These are phyloP conservation scores for Zingel zingel DNA, from an alignment of 2,113 vertebrate species.

Conservation along the genomic window DNA sequence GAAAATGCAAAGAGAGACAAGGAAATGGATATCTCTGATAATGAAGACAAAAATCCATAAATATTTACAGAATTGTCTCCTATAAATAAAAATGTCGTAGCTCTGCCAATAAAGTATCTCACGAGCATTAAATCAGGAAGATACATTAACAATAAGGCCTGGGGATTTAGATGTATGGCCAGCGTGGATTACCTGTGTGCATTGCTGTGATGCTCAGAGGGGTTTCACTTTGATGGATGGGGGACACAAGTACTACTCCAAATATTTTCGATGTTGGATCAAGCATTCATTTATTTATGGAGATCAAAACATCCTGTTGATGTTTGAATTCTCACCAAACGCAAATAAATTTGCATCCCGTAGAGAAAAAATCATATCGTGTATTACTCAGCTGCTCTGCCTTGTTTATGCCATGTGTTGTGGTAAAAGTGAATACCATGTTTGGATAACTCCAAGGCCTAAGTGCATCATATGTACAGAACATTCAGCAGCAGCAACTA, in stretches of 20 bases:
- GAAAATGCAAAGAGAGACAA: slow-evolving; percentile 46
- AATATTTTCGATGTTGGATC: slow-evolving; percentile 15
- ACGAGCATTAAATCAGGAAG: slow-evolving; percentile 60
- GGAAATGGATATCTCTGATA: slow-evolving; percentile 61
- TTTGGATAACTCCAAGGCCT: slow-evolving; percentile 22
- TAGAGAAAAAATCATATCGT: not conserved
- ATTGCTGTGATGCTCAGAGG: slow-evolving; percentile 29
- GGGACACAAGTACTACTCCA: slow-evolving; percentile 8
- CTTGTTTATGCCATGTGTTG: slow-evolving; percentile 26
- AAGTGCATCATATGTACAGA: not conserved
- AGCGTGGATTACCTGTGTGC: slow-evolving; percentile 49
- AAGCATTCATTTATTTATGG: slow-evolving; percentile 31
- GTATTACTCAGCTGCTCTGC: slow-evolving; percentile 23
- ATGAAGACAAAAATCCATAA: slow-evolving; percentile 75
- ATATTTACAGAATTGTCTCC: slow-evolving; percentile 72
- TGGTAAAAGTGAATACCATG: slow-evolving; percentile 30
- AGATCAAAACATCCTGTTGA: slow-evolving; percentile 67
- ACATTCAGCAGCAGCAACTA: not conserved
- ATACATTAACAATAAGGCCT: slow-evolving; percentile 52
- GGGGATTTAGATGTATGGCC: slow-evolving; percentile 58
- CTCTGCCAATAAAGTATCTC: slow-evolving; percentile 62
- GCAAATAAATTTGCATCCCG: slow-evolving; percentile 27
- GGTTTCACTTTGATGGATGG: slow-evolving; percentile 28
- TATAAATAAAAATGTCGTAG: slow-evolving; percentile 62
- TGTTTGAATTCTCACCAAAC: slow-evolving; percentile 49